These are phyloP conservation scores for Aspidiotus rigidus DNA, from an alignment of 2,888 invertebrate species.

Conservation along the genomic window DNA sequence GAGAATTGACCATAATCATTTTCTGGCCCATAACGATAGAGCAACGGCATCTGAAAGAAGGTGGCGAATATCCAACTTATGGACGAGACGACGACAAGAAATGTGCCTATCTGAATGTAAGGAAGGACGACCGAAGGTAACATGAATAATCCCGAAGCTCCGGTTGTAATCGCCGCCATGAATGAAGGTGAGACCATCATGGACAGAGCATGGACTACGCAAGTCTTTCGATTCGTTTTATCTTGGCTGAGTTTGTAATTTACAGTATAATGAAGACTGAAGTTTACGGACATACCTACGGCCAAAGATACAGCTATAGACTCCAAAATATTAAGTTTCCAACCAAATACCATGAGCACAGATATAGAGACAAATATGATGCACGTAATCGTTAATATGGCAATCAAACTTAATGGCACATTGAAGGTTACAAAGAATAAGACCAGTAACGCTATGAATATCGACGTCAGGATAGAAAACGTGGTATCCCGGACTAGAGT, in stretches of 20 bases:
- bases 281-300: constrained; percentile 87
- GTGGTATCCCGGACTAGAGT: constrained; percentile 75
- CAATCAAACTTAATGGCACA: constrained; percentile 68
- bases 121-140: constrained; percentile 78
- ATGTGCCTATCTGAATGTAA: constrained; percentile 67
- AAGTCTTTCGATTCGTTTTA: constrained; percentile 50
- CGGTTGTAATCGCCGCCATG: constrained; percentile 83
- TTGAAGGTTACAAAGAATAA: constrained; percentile 75
- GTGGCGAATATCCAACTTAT: constrained; percentile 89
- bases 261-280: constrained; percentile 83
- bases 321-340: constrained; percentile 90
- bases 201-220: constrained; percentile 57
- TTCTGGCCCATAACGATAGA: constrained; percentile 63
- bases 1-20: constrained; percentile 46
- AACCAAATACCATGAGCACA: constrained; percentile 65
- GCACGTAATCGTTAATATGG: constrained; percentile 72
- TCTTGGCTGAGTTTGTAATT: constrained; percentile 58
- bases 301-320: constrained; percentile 87
- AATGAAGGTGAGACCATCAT: constrained; percentile 79
- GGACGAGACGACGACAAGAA: constrained; percentile 78
- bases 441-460: constrained; percentile 68
- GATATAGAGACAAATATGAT: constrained; percentile 78
- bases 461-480: constrained; percentile 70
- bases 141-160: constrained; percentile 79
- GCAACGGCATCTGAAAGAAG: constrained; percentile 70